Evolutionary conservation across 2,797 vertebrate genomes (phyloP), one percentile per base, ranked within the genome.

Genomic region (Ctenosaura bakeri): DNA sequence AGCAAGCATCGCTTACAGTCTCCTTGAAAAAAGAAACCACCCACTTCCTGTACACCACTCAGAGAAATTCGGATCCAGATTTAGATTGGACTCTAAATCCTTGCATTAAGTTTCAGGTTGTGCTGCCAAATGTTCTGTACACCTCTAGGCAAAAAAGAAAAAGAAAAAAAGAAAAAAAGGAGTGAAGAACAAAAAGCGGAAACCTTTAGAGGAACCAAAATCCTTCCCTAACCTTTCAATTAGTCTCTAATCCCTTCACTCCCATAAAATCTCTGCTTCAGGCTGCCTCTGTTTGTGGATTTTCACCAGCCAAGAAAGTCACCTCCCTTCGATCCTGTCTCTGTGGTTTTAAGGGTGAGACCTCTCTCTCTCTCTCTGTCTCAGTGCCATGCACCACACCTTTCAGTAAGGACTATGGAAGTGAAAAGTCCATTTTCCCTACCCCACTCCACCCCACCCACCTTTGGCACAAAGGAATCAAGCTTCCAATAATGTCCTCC

Each of bases 301-400:
- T 96, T 95, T 95, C 95, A 52, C 50, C 54, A 88, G 83, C 88
- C 93, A 94, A n/a, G 20, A 93, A 89, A 91, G 92, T 71, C 93
- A 64, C 83, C 88, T 94, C 93, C 92, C 92, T 20, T 89, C 83
- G 93, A 95, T 91, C 95, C 92, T 93, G 91, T 83, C 93, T 59
- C 2, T 94, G 96, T 54, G 95, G 91, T 95, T 93, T 82, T 69
- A 87, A 52, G 93, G 93, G 94, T 94, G 94, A 87, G 92, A 89
- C 89, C 89, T 93, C 77, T 22, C 93, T 24, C 73, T 0, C 0
- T 93, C 78, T 24, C 92, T n/a, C 62, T 0, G 0, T 91, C 42
- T 50, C 46, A 9, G 42, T 56, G 96, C 94, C 94, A 95, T 82
- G 1, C 80, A 94, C 96, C 97, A 94, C 96, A 96, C 96, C 97